Percentiles rank a stretch among this genome's conserved stretches.
These are phyloP conservation scores for Bombus cullumanus DNA, from an alignment of 1,140 invertebrate genomes.

Conservation along the genomic window DNA sequence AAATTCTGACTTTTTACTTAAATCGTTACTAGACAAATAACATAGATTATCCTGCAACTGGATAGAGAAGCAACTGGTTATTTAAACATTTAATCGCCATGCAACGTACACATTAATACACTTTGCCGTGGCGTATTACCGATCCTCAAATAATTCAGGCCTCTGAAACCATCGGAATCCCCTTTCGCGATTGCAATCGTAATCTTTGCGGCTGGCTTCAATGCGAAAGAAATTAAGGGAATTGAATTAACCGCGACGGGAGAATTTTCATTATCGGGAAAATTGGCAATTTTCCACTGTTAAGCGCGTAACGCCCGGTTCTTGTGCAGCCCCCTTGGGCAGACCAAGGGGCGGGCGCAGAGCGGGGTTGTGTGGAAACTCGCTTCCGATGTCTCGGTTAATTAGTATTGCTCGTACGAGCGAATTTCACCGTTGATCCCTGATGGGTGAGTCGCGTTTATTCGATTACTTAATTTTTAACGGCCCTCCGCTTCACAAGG, in stretches of 20 bases:
- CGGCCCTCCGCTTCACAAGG: conserved; percentile 48
- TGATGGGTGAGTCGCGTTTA: conserved; percentile 59
- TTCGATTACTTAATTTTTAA: conserved; percentile 60
- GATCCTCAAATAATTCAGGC: conserved; percentile 16
- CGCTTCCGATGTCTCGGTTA: conserved; percentile 68
- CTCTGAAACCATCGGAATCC: conserved; percentile 41
- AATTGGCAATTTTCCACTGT: conserved; percentile 82
- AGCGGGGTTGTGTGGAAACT: conserved; percentile 68
- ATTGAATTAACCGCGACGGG: conserved; percentile 80
- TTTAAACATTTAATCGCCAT: background rate
- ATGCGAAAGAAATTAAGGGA: conserved; percentile 78
- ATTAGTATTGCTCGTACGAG: conserved; percentile 69
- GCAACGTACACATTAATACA: background rate
- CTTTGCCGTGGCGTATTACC: conserved; percentile 13
- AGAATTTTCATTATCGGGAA: conserved; percentile 81
- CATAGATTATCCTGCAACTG: background rate
- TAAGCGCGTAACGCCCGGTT: conserved; percentile 74
- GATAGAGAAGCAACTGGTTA: background rate
- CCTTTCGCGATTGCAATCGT: conserved; percentile 55
- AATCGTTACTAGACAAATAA: background rate
- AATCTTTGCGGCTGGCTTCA: conserved; percentile 71
- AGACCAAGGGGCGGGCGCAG: background rate
- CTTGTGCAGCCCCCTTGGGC: conserved; percentile 67
- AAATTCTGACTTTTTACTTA: background rate
- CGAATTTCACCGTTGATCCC: conserved; percentile 62